phyloP scores from a whole-genome alignment of 2,113 vertebrate genomes.

The Prunella himalayana region DNA sequence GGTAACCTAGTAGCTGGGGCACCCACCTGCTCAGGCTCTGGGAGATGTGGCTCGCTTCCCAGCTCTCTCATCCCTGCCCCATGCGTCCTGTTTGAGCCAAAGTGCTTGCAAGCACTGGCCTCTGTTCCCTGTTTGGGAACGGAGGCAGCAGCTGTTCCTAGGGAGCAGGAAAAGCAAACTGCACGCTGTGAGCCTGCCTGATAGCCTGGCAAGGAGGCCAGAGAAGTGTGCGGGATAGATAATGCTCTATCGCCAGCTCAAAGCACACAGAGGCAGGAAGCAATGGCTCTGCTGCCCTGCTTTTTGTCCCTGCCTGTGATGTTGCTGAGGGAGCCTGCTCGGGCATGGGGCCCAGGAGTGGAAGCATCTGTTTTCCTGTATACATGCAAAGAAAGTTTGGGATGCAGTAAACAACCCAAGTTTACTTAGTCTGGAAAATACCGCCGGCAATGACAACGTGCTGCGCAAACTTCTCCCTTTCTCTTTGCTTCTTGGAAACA shows the following conservation, averaged over 20 bases:
- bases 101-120: background rate
- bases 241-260: background rate
- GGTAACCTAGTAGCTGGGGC: background rate
- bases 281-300: background rate
- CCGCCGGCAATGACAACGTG: accelerated
- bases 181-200: background rate
- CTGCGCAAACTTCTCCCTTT: background rate
- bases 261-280: conserved; percentile 10
- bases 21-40: background rate
- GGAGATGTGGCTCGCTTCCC: background rate
- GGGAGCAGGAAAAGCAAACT: background rate
- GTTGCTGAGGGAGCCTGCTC: background rate
- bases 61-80: background rate
- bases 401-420: conserved; percentile 6
- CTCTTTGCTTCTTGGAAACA: background rate
- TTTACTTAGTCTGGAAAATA: conserved; percentile 15
- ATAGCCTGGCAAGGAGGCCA: background rate
- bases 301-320: background rate
- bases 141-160: background rate
- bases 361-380: conserved; percentile 65
- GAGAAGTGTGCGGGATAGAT: background rate
- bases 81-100: background rate
- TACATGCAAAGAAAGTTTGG: conserved; percentile 7
- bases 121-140: background rate
- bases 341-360: background rate